Evolutionary conservation across 2,113 vertebrate genomes (phyloP), one percentile per base, ranked within the genome.

Genomic region (Pholis gunnellus): DNA sequence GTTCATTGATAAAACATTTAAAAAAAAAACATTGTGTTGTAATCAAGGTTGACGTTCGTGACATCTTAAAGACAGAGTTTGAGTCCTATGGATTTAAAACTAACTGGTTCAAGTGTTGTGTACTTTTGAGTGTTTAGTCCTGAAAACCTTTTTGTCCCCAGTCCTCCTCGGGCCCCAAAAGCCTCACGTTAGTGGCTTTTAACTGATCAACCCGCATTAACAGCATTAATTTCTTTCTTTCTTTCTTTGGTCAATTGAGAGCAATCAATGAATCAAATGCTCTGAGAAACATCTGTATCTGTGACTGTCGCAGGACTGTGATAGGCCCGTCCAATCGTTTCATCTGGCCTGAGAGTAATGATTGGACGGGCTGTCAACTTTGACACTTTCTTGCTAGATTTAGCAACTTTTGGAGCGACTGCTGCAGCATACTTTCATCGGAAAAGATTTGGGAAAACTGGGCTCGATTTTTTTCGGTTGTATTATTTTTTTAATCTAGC

Each of bases 1-100:
- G 60, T 63, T 84, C 75, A 89, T 89, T 89, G 76, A 86, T 75
- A 50, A 75, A 81, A 64, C 34, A n/a, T n/a, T n/a, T n/a, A n/a
- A n/a, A n/a, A n/a, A n/a, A n/a, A n/a, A n/a, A n/a, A 25, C 42
- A 38, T n/a, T 61, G 25, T 64, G 31, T 27, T 84, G 22, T 10
- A 22, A 82, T 63, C 42, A 6, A 54, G 48, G 65, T 68, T 78
- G 54, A 79, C 42, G 56, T 72, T 84, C 71, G 57, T 36, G 27
- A 60, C 36, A 65, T 31, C 25, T 74, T 61, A 61, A 76, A 82
- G 46, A 57, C 25, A 18, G 36, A 78, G 7, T 75, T 48, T 20
- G 48, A 17, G 48, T 50, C 48, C 6, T 54, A n/a, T 64, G 54
- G 64, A 31, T 72, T 38, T 56, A 38, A 63, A 46, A 20, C 31